A percentile compares a stretch with the other conserved stretches of the same genome.
Conservation (phyloP, 2,888 invertebrate genomes). For the Amphipoea lucens region DNA sequence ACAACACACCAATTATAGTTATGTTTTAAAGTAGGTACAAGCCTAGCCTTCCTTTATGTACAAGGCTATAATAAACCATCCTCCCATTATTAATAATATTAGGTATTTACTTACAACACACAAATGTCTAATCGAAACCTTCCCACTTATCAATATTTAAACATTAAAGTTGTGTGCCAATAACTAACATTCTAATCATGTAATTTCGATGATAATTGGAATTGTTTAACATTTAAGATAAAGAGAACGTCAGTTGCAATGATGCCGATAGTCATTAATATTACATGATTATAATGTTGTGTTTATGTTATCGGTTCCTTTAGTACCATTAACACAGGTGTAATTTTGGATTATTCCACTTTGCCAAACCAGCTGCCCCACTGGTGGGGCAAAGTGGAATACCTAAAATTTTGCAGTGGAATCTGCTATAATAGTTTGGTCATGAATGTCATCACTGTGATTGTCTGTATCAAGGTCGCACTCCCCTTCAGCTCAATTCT, state of each 20-base stretch:
- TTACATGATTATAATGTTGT: conserved; percentile 40
- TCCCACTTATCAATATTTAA: conserved; percentile 24
- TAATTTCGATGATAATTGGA: conserved; percentile 62
- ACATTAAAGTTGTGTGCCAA: conserved; percentile 45
- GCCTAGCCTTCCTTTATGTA: background rate
- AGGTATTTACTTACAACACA: conserved; percentile 1
- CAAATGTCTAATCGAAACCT: conserved; percentile 5
- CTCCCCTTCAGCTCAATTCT: background rate
- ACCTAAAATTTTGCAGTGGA: no score
- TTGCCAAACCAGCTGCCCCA: no score
- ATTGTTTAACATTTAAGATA: conserved; percentile 58
- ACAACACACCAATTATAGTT: background rate
- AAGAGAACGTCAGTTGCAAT: conserved; percentile 46
- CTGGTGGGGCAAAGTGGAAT: no score
- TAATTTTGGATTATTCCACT: background rate
- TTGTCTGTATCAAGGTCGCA: background rate
- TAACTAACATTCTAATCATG: conserved; percentile 48
- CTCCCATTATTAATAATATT: conserved; percentile 2
- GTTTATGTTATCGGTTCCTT: conserved; percentile 17
- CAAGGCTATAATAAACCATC: background rate
- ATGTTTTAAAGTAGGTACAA: background rate
- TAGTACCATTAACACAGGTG: background rate
- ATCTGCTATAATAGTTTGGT: background rate
- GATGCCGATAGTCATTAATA: conserved; percentile 45
- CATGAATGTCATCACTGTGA: background rate